Base-by-base conservation (phyloP, 2,888 invertebrate genomes). In the Camponotus fellah region DNA sequence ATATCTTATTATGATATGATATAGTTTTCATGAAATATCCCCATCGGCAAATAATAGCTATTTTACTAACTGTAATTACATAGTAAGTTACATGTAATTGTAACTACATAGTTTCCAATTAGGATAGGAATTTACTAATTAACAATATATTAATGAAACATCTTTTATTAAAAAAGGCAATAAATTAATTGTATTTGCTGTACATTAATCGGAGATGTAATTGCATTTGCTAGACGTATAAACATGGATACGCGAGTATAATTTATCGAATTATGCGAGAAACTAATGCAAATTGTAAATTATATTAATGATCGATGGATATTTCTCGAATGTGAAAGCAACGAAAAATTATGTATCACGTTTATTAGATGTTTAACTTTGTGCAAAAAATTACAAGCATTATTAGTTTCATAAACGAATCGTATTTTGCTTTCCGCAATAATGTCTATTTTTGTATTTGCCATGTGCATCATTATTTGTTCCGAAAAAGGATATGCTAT, bases 311-410 rank as follows among this genome's bases (percentile, higher is more conserved):
- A n/a, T n/a, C 32, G 26, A 5, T 37, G 56, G 12, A 37, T 71
- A 37, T 26, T 56, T 37, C 37, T 56, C 6, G 4, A 2, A 34
- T 37, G 56, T 10, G 21, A 37, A 69, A 69, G 34, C 10, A 32
- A 68, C 10, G 2, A 0, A 68, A 9, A 68, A 12, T 34, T n/a
- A 69, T 32, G 34, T 32, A 53, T 72, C 26, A 9, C 10, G 9
- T 58, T 71, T 21, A 17, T 56, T 40, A 40, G 17, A 72, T 40
- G 26, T 72, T 6, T 40, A 72, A 26, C 12, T 58, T 72, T 17
- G 26, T 10, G 26, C 17, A 26, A 72, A 69, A 32, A 43, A 34
- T 26, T 37, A 26, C 9, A n/a, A 71, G 5, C 4, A 10, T 40
- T 32, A 58, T 40, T 58, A 72, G 40, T 17, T 58, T 12, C 6